Conservation (phyloP, 1,140 invertebrate genomes). For the Lasioglossum baleicum region DNA sequence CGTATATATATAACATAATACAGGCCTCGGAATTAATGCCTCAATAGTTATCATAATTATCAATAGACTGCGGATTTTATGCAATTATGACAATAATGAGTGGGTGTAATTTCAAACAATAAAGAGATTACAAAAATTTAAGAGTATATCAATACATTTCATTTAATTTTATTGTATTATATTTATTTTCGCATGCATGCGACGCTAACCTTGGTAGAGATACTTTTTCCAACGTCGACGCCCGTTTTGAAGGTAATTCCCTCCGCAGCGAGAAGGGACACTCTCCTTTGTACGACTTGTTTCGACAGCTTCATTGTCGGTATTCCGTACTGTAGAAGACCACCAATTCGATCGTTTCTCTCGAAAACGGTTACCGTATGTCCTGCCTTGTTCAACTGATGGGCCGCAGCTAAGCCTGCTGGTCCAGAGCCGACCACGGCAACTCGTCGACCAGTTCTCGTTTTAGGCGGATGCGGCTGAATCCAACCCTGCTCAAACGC, state of each 20-base stretch:
- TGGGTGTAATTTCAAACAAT: too few species aligned
- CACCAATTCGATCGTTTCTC: conserved; percentile 96
- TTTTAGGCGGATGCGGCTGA: conserved; percentile 85
- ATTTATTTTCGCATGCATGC: too few species aligned
- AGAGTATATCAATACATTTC: too few species aligned
- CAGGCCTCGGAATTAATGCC: too few species aligned
- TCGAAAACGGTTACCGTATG: conserved; percentile 97
- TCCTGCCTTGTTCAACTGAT: conserved; percentile 95
- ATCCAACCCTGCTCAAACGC: conserved; percentile 99
- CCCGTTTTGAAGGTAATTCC: conserved; percentile 95
- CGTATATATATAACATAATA: too few species aligned
- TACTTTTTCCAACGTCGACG: conserved; percentile 94
- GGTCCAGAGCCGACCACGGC: conserved; percentile 98
- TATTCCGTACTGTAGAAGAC: conserved; percentile 97
- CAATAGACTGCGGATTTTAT: too few species aligned
- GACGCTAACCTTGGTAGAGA: conserved; percentile 85
- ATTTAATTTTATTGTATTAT: too few species aligned
- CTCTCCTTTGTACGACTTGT: conserved; percentile 93
- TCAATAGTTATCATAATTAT: too few species aligned
- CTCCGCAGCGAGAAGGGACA: conserved; percentile 93
- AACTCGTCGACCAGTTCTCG: conserved; percentile 91
- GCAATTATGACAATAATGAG: too few species aligned
- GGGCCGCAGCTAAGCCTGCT: conserved; percentile 96
- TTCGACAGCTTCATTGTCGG: conserved; percentile 98
- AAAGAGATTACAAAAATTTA: too few species aligned